Percentiles rank a stretch among this genome's conserved stretches.
phyloP scores from a whole-genome alignment of 2,113 vertebrate genomes.

The Brachyistius frenatus region DNA sequence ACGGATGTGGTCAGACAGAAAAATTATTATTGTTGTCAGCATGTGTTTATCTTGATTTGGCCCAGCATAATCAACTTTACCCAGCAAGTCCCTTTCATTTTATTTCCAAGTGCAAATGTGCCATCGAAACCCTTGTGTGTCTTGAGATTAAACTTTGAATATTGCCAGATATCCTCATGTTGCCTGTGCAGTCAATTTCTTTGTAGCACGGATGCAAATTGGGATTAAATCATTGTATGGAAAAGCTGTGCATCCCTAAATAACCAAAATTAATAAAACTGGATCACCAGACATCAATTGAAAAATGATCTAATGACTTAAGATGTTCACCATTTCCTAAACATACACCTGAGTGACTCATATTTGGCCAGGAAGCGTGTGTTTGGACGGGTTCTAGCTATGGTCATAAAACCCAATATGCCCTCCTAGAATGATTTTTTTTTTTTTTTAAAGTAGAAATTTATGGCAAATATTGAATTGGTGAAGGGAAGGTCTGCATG shows the following conservation, averaged over 20 bases:
- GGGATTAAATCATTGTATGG: background rate
- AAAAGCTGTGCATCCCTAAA: background rate
- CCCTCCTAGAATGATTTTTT: background rate
- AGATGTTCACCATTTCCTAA: conserved; percentile 1
- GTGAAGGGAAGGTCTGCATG: conserved; percentile 41
- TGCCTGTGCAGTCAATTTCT: background rate
- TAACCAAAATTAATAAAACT: conserved; percentile 1
- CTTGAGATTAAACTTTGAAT: conserved; percentile 40
- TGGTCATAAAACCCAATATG: conserved; percentile 44
- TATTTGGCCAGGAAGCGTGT: conserved; percentile 12
- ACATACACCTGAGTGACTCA: conserved; percentile 9
- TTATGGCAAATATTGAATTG: conserved; percentile 23
- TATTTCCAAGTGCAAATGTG: conserved; percentile 34
- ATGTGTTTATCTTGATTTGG: conserved; percentile 66
- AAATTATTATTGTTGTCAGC: conserved; percentile 66
- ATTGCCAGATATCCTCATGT: conserved; percentile 23
- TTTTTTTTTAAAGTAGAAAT: background rate
- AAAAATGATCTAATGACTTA: conserved; percentile 2
- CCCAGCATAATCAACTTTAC: conserved; percentile 47
- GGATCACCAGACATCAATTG: background rate
- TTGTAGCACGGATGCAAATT: background rate
- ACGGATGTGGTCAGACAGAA: conserved; percentile 57
- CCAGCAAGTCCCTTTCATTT: conserved; percentile 57
- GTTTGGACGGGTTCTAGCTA: conserved; percentile 39
- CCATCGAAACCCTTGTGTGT: conserved; percentile 17